Base-by-base conservation (phyloP, 2,888 invertebrate genomes). In the Thumatha senex region DNA sequence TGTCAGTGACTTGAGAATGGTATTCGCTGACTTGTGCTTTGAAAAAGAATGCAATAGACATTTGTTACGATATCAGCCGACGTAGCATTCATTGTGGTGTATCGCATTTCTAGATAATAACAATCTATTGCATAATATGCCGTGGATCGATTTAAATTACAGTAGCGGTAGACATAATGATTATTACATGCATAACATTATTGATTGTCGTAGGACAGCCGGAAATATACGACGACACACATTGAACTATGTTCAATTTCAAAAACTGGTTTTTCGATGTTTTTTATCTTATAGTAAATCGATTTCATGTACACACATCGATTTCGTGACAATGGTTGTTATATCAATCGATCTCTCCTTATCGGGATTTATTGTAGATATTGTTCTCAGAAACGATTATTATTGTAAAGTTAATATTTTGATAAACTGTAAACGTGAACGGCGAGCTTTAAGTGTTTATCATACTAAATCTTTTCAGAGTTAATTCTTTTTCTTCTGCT, bases 11-110 rank as follows among this genome's bases (percentile, higher is more conserved):
- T 48, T 36, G 51, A 54, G 58, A 12, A 8, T 48, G 54, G 40
- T 56, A 67, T 68, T 46, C 59, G 57, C 63, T 64, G 60, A 62
- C 54, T 34, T 56, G 50, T 50, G 48, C 61, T 56, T 48, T 77
- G 68, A 66, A 67, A 76, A 82, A 74, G 76, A 81, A 82, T 80
- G 78, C 63, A 65, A 76, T 71, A 62, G 66, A 51, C 39, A 62
- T 66, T 52, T 66, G 67, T 50, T 56, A 65, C 51, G 42, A 61
- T 72, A 70, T 61, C 62, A 56, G 56, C 56, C 50, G 58, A 62
- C 62, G 50, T 58, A 47, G 56, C 54, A 53, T 48, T 47, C 54
- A 53, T 48, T 47, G 54, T 48, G 42, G 24, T 55, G 64, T 58
- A 48, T 72, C 58, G 42, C 41, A 65, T 73, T 67, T 60, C 65